phyloP scores from a whole-genome alignment of 2,888 invertebrate genomes.

The Drosophila parthenogenetica region DNA sequence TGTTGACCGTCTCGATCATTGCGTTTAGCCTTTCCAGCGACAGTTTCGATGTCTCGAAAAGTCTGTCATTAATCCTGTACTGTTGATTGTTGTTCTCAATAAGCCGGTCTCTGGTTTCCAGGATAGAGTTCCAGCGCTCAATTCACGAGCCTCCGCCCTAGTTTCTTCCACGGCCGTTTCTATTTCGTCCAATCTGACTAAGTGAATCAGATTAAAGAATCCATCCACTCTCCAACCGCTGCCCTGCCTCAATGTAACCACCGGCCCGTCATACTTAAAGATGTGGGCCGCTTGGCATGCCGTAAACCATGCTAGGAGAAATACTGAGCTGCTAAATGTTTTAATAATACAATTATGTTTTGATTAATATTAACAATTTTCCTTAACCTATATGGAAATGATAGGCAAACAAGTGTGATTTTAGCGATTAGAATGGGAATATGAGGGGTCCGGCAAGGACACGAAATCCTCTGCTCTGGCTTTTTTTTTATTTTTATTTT shows the following conservation, averaged over 20 bases:
- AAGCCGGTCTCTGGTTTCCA: background rate
- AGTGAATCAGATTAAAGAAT: background rate
- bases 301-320: too few relatives aligned
- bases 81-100: background rate
- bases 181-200: background rate
- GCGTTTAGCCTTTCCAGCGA: background rate
- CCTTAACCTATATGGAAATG: too few relatives aligned
- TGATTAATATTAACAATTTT: too few relatives aligned
- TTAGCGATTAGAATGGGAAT: too few relatives aligned
- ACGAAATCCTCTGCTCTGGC: too few relatives aligned
- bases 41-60: background rate
- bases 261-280: background rate
- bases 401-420: too few relatives aligned
- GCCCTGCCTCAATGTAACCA: background rate
- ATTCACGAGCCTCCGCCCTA: background rate
- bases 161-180: background rate
- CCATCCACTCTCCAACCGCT: background rate
- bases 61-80: background rate
- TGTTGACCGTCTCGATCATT: background rate
- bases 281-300: background rate
- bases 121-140: too few relatives aligned
- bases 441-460: too few relatives aligned
- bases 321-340: too few relatives aligned
- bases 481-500: too few relatives aligned
- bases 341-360: too few relatives aligned